A percentile compares a stretch with the other conserved stretches of the same genome.
phyloP scores from a whole-genome alignment of 2,797 vertebrate genomes.

The Orestias chungarensis region DNA sequence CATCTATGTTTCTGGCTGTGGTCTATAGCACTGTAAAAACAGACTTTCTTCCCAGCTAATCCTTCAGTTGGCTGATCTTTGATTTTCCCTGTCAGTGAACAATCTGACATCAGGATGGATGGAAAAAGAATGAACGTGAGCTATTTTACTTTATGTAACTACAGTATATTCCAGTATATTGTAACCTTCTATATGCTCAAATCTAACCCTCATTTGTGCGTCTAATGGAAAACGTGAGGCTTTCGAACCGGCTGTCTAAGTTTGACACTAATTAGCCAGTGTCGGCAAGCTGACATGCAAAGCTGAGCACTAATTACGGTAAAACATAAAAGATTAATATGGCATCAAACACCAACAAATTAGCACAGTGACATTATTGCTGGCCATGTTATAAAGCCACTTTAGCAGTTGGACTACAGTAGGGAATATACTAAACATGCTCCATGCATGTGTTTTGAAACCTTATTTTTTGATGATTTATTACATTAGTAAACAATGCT shows the following conservation, averaged over 20 bases:
- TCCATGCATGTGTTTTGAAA: background rate
- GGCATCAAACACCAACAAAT: background rate
- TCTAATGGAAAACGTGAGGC: background rate
- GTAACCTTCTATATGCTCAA: background rate
- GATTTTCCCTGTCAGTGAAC: background rate
- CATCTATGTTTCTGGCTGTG: background rate
- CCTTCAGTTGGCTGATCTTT: slow-evolving; percentile 32
- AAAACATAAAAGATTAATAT: background rate
- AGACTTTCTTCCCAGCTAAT: background rate
- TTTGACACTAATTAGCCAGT: slow-evolving; percentile 9
- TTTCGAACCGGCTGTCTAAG: background rate
- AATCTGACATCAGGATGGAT: slow-evolving; percentile 14
- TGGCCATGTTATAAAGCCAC: background rate
- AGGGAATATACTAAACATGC: background rate
- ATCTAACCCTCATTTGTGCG: too few relatives aligned
- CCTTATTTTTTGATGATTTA: background rate
- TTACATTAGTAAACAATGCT: background rate
- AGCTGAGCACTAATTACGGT: background rate
- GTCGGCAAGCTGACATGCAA: slow-evolving; percentile 6
- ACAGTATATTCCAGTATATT: background rate
- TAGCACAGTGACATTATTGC: background rate
- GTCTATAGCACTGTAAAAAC: background rate
- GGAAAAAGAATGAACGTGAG: slow-evolving; percentile 1
- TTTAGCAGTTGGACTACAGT: background rate
- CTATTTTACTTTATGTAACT: background rate